Conservation (phyloP, 23 tunicate genomes). For the Phallusia fumigata region DNA sequence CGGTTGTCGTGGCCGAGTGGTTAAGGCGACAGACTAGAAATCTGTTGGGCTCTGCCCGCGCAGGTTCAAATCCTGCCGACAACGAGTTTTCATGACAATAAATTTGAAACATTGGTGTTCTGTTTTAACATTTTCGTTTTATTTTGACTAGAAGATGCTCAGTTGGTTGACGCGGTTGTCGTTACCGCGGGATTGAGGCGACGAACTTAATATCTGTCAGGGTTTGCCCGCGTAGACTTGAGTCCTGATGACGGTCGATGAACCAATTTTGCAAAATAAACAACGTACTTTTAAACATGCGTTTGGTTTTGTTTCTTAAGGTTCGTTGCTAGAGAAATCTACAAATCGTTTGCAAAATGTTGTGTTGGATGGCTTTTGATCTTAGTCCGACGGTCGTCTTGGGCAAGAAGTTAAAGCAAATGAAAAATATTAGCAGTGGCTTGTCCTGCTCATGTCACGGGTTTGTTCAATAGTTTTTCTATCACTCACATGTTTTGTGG, state of each 20-base stretch:
- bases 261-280: no score
- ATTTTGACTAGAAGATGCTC: no score
- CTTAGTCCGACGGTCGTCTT: not conserved
- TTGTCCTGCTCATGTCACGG: not conserved
- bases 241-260: not conserved
- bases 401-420: not conserved
- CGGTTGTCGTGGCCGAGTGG: no score
- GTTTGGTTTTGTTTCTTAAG: no score
- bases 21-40: no score
- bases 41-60: no score
- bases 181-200: not conserved
- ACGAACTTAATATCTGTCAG: not conserved
- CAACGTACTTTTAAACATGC: no score
- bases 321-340: no score
- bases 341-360: not conserved
- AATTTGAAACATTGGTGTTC: not conserved
- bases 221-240: not conserved
- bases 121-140: no score
- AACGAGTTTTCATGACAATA: not conserved
- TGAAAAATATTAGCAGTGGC: not conserved
- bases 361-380: not conserved
- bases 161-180: constrained; percentile 2
- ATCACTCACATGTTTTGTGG: no score
- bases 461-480: no score
- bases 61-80: not conserved